Percentiles rank a stretch among this genome's conserved stretches.
Evolutionary conservation across 2,888 invertebrate genomes (phyloP).

Genomic region (Torymus aiolomorphi): DNA sequence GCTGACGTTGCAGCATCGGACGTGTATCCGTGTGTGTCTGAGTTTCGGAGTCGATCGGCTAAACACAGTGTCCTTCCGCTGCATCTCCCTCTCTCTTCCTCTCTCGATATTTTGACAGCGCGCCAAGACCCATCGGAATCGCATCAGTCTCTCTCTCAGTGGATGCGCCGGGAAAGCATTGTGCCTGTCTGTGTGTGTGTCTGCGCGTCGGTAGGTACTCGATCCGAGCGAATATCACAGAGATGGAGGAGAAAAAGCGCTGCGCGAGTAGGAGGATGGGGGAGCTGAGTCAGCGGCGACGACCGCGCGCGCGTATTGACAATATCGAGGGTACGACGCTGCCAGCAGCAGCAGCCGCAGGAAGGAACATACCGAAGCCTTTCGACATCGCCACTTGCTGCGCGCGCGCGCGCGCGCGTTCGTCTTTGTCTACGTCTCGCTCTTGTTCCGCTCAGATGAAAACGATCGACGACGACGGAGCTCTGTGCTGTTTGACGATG

Average conservation of each 20-base stretch:
- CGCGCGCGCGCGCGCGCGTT: too few species aligned
- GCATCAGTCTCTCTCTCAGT: conserved; percentile 19
- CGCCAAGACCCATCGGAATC: conserved; percentile 40
- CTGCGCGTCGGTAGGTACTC: too few species aligned
- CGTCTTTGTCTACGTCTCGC: not conserved
- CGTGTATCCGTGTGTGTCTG: too few species aligned
- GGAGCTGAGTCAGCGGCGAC: conserved; percentile 31
- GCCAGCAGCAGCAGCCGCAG: too few species aligned
- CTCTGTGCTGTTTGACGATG: too few species aligned
- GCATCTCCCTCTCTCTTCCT: not conserved
- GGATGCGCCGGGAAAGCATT: not conserved
- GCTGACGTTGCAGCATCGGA: conserved; percentile 6
- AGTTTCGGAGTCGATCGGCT: conserved; percentile 1
- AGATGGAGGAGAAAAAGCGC: not conserved
- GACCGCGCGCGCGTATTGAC: conserved; percentile 12
- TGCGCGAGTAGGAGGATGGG: not conserved
- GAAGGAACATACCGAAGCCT: too few species aligned
- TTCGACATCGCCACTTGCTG: too few species aligned
- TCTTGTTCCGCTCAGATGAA: not conserved
- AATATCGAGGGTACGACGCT: conserved; percentile 4
- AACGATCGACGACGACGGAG: not conserved
- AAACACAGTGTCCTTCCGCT: not conserved
- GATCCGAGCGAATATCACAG: not conserved
- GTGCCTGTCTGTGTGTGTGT: too few species aligned
- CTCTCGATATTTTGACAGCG: conserved; percentile 42